A percentile compares a stretch with the other conserved stretches of the same genome.
Evolutionary conservation across 2,888 invertebrate species (phyloP).

Genomic region (Dolomedes plantarius): DNA sequence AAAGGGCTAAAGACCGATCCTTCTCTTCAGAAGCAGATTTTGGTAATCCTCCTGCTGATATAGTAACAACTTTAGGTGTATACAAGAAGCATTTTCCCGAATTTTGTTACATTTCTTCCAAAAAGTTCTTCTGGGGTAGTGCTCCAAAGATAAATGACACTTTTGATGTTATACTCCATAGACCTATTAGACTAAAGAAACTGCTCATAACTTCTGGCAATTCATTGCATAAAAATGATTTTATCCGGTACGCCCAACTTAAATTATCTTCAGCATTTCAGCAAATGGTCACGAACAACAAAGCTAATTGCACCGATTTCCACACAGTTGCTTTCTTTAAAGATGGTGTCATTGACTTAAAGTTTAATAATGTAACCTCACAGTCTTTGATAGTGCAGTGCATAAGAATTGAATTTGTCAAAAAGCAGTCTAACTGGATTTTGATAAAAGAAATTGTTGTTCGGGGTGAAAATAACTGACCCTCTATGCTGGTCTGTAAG

Average conservation of each 20-base stretch:
- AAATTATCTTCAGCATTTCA: conserved; percentile 74
- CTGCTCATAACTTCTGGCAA: conserved; percentile 76
- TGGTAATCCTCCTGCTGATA: conserved; percentile 76
- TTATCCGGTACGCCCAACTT: conserved; percentile 74
- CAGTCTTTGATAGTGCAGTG: conserved; percentile 75
- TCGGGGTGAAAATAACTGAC: too few species aligned
- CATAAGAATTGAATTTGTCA: conserved; percentile 75
- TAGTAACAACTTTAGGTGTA: conserved; percentile 76
- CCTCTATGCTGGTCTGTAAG: too few species aligned
- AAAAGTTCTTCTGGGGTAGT: conserved; percentile 77
- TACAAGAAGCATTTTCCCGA: conserved; percentile 75
- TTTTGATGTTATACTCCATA: conserved; percentile 75
- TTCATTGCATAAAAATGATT: conserved; percentile 74
- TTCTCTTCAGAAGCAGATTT: conserved; percentile 74
- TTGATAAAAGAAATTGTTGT: conserved; percentile 76
- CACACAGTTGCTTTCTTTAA: conserved; percentile 74
- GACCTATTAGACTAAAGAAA: conserved; percentile 74
- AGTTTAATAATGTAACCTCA: conserved; percentile 61
- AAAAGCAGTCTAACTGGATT: conserved; percentile 76
- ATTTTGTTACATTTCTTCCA: conserved; percentile 75
- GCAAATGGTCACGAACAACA: conserved; percentile 65
- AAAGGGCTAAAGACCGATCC: conserved; percentile 75
- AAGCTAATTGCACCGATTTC: conserved; percentile 74
- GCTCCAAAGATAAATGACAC: conserved; percentile 75
- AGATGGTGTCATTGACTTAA: conserved; percentile 75